A percentile compares a stretch with the other conserved stretches of the same genome.
phyloP scores from a whole-genome alignment of 2,888 invertebrate genomes.

The Abrostola tripartita region DNA sequence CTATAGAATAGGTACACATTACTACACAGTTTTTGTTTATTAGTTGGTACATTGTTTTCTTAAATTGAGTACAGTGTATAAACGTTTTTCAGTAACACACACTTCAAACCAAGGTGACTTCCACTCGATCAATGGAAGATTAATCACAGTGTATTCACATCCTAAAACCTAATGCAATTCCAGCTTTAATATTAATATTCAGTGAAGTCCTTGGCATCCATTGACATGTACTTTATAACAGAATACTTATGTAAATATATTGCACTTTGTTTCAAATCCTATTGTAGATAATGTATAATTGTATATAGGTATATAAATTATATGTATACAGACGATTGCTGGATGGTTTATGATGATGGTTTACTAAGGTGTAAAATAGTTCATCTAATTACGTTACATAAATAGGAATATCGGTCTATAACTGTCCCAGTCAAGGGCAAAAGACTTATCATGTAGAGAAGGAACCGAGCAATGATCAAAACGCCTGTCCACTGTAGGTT shows the following conservation, averaged over 20 bases:
- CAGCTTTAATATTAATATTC: constrained; percentile 37
- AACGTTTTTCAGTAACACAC: no score
- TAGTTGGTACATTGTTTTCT: no score
- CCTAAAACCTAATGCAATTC: not conserved
- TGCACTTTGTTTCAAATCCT: constrained; percentile 50
- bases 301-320: no score
- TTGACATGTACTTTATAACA: constrained; percentile 38
- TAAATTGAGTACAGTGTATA: no score
- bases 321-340: constrained; percentile 42
- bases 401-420: no score
- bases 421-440: no score
- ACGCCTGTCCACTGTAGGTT: no score
- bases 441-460: no score
- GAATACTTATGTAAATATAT: constrained; percentile 51
- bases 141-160: not conserved
- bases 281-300: constrained; percentile 37
- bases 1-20: no score
- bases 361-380: constrained; percentile 17
- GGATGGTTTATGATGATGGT: constrained; percentile 15
- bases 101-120: no score
- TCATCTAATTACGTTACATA: not conserved
- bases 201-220: constrained; percentile 43
- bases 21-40: no score
- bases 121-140: not conserved
- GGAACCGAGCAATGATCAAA: no score